A percentile compares a stretch with the other conserved stretches of the same genome.
These are phyloP conservation scores for Crotalus tigris DNA, from an alignment of 2,113 vertebrate genomes.

Conservation along the genomic window DNA sequence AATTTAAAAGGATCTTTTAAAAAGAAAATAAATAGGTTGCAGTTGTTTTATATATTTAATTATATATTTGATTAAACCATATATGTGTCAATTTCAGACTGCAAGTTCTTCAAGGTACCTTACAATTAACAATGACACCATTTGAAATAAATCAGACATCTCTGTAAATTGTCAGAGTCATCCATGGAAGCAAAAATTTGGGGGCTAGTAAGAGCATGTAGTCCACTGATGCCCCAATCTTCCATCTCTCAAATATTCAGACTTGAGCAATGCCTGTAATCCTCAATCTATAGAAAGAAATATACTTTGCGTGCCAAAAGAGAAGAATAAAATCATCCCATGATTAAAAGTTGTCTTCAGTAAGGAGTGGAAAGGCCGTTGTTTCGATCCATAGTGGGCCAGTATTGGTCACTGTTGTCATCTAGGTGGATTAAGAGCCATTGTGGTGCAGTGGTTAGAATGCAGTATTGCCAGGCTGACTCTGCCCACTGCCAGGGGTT, in stretches of 20 bases:
- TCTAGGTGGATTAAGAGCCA: background rate
- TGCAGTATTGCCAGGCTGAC: background rate
- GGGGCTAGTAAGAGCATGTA: background rate
- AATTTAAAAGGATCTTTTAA: background rate
- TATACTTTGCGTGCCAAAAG: background rate
- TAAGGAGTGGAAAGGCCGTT: background rate
- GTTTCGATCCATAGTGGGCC: background rate
- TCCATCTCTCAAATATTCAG: background rate
- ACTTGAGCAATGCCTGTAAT: background rate
- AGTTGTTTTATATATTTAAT: background rate
- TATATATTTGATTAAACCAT: background rate
- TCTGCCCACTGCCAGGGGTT: background rate
- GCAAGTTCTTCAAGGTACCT: background rate
- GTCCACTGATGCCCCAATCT: background rate
- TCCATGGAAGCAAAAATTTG: background rate
- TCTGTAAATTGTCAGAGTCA: background rate
- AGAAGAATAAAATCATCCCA: background rate
- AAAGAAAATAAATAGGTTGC: background rate
- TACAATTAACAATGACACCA: background rate
- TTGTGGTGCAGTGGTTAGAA: background rate
- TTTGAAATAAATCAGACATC: background rate
- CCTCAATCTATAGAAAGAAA: background rate
- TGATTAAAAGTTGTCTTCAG: background rate
- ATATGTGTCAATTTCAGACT: background rate
- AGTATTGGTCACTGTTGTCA: background rate